Evolutionary conservation across 92 coral and sea anemone species (phyloP), one percentile per base, ranked within the genome.

Genomic region (Epizoanthus stellaris): DNA sequence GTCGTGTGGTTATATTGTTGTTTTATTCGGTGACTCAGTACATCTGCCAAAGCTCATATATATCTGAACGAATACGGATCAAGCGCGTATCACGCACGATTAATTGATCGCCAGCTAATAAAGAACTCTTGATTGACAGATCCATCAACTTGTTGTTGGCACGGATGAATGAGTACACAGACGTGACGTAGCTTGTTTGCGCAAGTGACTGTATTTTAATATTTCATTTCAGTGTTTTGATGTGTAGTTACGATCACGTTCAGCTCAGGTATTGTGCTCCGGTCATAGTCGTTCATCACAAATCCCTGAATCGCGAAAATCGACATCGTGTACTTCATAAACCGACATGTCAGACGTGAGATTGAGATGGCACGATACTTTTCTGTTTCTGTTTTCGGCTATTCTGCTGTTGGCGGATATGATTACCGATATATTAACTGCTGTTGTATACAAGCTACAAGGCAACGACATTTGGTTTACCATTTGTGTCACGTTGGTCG

Each of bases 321-420:
- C 43, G 49, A 68, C 49, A 39, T 59, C 16, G 67, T 63, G 60
- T 10, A 21, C 14, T 43, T 63, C 23, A n/a, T 36, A 13, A 25
- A 60, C 59, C 7, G 11, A 19, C 65, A 79, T 79, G 83, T 70
- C 83, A 6, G 83, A 79, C 30, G 57, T 79, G 34, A 57, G 83
- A 62, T 21, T 79, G 49, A 63, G 56, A 45, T 79, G 83, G 83
- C 83, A 64, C 62, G 83, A 79, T 14, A 79, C 83, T 4, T 79
- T 79, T 42, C 45, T 64, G 14, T 79, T 79, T 63, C 25, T 79
- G 57, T 45, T 79, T 45, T 79, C 83, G 14, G 83, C 83, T 5
- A 3, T 79, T 19, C 72, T 79, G 43, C 61, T 79, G 2, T 79
- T 79, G 42, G 83, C 71, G 30, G 83, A 79, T 8, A 63, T 79